These are phyloP conservation scores for Mactromeris polynyma DNA, from an alignment of 2,888 invertebrate genomes.

Conservation along the genomic window DNA sequence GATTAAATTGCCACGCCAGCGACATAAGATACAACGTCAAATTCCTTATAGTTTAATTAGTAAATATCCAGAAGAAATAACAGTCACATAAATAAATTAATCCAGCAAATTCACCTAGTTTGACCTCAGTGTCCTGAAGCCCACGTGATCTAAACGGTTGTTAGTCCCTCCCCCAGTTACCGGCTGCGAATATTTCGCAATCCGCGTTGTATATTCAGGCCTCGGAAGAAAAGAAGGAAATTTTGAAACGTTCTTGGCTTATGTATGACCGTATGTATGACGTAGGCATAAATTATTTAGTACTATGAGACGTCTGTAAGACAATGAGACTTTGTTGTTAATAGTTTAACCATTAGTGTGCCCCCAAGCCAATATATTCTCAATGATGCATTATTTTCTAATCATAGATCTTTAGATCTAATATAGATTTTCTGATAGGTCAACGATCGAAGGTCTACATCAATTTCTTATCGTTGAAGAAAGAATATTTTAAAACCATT, in stretches of 20 bases:
- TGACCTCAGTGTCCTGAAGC: constrained; percentile 3
- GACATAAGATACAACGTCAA: not conserved
- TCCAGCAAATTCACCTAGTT: constrained; percentile 3
- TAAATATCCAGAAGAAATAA: not conserved
- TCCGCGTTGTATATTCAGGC: constrained; percentile 21
- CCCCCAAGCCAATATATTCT: not conserved
- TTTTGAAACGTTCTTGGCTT: constrained; percentile 35
- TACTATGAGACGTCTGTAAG: not conserved
- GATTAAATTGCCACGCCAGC: not conserved
- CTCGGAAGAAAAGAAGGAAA: constrained; percentile 42
- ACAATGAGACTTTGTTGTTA: not conserved
- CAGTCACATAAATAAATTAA: not conserved
- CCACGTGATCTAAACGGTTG: constrained; percentile 31
- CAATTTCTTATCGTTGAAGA: not conserved
- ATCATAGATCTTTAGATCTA: too few species aligned
- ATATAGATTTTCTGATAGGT: not conserved
- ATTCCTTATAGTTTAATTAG: not conserved
- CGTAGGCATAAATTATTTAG: constrained; percentile 28
- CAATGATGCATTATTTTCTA: not conserved
- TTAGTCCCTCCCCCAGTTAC: constrained; percentile 39
- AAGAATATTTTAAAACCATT: not conserved
- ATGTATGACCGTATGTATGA: constrained; percentile 28
- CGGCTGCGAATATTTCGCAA: constrained; percentile 51
- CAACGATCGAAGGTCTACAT: not conserved
- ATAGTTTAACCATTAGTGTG: not conserved